Evolutionary conservation across 1,140 invertebrate species (phyloP), one percentile per base, ranked within the genome.

Genomic region (Magallana angulata): DNA sequence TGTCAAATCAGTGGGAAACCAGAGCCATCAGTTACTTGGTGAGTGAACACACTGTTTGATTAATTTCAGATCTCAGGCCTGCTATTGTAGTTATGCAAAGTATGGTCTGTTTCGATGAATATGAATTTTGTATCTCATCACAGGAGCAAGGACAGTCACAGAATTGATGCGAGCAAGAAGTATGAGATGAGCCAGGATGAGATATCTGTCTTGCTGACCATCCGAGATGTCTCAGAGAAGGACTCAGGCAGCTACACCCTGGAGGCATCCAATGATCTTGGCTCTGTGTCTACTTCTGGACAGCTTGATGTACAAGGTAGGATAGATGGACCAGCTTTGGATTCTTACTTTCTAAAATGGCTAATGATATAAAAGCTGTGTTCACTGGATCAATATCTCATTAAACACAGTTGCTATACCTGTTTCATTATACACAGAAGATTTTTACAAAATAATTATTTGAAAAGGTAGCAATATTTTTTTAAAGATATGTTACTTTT

Each of bases 1-100:
- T 93, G 93, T 89, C 91, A 92, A 83, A 93, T 94, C 85, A 90
- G 90, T 84, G 93, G 93, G 14, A 87, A 93, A 84, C 93, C 93
- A 16, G 85, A 90, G 68, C 92, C 93, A 16, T 85, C 89, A n/a
- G 91, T 93, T 60, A 91, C 89, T 88, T 94, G 93, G 93, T 94
- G 88, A 90, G 90, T 88, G 24, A 24, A 16, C 9, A 30, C 30
- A 56, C 36, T n/a, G 12, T 64, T 16, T 64, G 7, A 24, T 24
- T 24, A 64, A 16, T 64, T 14, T 64, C 18, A 16, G 62, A 16
- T 18, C 18, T 14, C 18, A 14, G 18, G 62, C 18, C 2, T 64
- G 62, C 7, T 48, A 48, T 48, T 48, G 36, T 48, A 48, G 36
- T 48, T 4, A 48, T 5, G 2, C 3, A 48, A 48, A 5, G 36